Evolutionary conservation across 2,113 vertebrate species (phyloP).

Genomic region (Theropithecus gelada): DNA sequence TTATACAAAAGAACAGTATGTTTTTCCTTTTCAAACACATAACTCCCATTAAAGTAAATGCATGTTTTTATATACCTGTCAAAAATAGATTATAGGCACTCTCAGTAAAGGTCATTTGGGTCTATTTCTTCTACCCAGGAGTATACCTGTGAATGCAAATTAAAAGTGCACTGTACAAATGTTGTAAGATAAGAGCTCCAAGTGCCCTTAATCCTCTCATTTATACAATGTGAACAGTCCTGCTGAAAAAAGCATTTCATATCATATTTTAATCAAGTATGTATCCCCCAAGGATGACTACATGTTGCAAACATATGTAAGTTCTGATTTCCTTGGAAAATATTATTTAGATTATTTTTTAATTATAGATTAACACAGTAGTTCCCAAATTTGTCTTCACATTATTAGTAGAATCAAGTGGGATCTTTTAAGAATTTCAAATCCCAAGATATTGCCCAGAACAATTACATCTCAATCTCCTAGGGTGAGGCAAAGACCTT

Average conservation of each 20-base stretch:
- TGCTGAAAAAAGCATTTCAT: neutral
- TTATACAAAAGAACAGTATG: neutral
- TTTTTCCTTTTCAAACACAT: neutral
- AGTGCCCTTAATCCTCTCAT: neutral
- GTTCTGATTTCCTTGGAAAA: slow-evolving; percentile 21
- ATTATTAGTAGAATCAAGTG: neutral
- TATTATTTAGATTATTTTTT: neutral
- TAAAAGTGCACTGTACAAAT: neutral
- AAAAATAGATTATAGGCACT: neutral
- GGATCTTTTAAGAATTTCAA: neutral
- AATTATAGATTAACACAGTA: neutral
- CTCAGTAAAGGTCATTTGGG: neutral
- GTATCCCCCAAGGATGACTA: neutral
- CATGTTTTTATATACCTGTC: slow-evolving; percentile 8
- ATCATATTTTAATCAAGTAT: slow-evolving; percentile 14
- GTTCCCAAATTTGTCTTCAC: neutral
- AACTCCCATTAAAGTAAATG: slow-evolving; percentile 17
- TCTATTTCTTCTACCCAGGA: neutral
- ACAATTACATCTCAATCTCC: neutral
- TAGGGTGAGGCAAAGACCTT: neutral
- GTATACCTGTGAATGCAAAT: neutral
- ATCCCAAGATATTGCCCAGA: neutral
- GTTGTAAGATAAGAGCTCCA: neutral
- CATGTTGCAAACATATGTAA: neutral
- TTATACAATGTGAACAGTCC: neutral